These are phyloP conservation scores for Thysanoteuthis rhombus DNA, from an alignment of 2,888 invertebrate genomes.

Conservation along the genomic window DNA sequence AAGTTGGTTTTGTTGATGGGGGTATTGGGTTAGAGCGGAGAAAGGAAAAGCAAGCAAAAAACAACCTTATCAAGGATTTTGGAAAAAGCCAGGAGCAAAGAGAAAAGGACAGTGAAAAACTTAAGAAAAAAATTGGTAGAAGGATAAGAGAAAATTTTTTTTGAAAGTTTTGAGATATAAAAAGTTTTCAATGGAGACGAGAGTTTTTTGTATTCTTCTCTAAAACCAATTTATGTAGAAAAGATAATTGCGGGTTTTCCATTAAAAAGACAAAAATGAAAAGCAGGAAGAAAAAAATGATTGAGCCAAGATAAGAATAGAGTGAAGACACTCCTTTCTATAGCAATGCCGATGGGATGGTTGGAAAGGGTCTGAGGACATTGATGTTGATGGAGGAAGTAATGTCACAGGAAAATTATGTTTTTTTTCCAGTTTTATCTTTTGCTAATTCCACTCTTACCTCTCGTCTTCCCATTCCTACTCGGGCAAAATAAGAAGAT, in stretches of 20 bases:
- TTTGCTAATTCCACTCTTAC: background rate
- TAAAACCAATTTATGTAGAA: slow-evolving; percentile 12
- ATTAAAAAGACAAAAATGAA: slow-evolving; percentile 12
- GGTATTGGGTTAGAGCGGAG: background rate
- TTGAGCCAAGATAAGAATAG: slow-evolving; percentile 12
- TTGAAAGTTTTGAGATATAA: background rate
- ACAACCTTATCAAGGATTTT: background rate
- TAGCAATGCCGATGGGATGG: background rate
- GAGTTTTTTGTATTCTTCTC: background rate
- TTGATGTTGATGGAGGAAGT: background rate
- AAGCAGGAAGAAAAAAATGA: background rate
- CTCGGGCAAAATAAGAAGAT: background rate
- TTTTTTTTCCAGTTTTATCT: background rate
- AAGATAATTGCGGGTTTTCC: background rate
- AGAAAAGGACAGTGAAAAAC: background rate
- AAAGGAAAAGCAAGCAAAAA: background rate
- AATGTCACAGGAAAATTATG: background rate
- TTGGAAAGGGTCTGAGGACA: background rate
- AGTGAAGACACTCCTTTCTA: background rate
- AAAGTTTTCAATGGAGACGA: background rate
- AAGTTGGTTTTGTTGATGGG: background rate
- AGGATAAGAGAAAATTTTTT: background rate
- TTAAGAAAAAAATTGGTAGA: background rate
- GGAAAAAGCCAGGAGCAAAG: background rate
- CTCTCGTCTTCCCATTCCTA: background rate